These are phyloP conservation scores for Neodiprion pinetum DNA, from an alignment of 1,140 invertebrate genomes.

Conservation along the genomic window DNA sequence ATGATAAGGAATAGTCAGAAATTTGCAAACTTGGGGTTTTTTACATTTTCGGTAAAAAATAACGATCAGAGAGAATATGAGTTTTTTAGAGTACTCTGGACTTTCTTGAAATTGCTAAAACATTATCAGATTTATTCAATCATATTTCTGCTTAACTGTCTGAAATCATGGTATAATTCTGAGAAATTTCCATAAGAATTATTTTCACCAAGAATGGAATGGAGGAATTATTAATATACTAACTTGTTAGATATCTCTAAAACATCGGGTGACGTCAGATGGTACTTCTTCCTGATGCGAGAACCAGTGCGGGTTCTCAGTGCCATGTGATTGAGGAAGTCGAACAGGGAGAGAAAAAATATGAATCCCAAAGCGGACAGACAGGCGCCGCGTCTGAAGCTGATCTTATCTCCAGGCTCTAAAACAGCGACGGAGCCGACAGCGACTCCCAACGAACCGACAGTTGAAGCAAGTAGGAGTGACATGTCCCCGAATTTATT, in stretches of 20 bases:
- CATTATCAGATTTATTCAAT: too few relatives aligned
- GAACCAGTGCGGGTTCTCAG: slow-evolving; percentile 65
- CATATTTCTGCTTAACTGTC: too few relatives aligned
- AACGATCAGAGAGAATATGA: too few relatives aligned
- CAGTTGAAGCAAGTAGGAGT: slow-evolving; percentile 45
- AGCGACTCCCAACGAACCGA: slow-evolving; percentile 49
- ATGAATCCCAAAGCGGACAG: slow-evolving; percentile 67
- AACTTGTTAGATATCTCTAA: slow-evolving; percentile 76
- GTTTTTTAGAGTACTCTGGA: too few relatives aligned
- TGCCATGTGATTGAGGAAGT: slow-evolving; percentile 66
- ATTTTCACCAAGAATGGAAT: too few relatives aligned
- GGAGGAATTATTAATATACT: slow-evolving; percentile 42
- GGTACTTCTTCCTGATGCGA: slow-evolving; percentile 66
- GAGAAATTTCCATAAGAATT: too few relatives aligned
- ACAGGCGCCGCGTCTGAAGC: slow-evolving; percentile 63
- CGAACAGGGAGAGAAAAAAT: slow-evolving; percentile 70
- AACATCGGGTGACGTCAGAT: slow-evolving; percentile 68
- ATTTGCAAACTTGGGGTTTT: too few relatives aligned
- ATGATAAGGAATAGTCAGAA: too few relatives aligned
- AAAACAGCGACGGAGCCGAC: slow-evolving; percentile 51
- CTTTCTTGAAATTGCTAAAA: too few relatives aligned
- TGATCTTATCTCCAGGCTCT: slow-evolving; percentile 61
- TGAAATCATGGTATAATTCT: too few relatives aligned
- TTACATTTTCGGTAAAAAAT: too few relatives aligned
- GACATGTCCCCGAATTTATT: slow-evolving; percentile 36